Evolutionary conservation across 53 echinoderm and acorn worm genomes (phyloP), one percentile per base, ranked within the genome.

Genomic region (Mesocentrotus franciscanus): DNA sequence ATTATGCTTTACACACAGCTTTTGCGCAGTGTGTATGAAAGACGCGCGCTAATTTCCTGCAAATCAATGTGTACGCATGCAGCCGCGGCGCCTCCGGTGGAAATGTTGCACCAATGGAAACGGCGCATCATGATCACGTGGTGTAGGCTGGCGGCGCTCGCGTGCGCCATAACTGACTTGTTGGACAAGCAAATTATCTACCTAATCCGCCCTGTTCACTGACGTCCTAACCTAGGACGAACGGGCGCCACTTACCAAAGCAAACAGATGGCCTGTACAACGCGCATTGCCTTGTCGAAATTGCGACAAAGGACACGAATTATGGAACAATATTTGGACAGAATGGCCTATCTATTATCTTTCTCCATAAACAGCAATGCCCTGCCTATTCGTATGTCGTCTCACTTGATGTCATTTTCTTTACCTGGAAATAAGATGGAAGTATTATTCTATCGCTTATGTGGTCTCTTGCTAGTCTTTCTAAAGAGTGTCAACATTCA

Each of bases 251-350:
- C 87, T 87, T 87, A 87, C 87, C 15, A 87, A 58, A 57, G 87
- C 87, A 91, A 91, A 91, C 91, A 91, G 91, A 91, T 91, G 91
- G 91, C 36, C 91, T 22, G 32, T 64, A 22, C 61, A 91, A 61
- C 42, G 34, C 30, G 34, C 22, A 91, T 64, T 91, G 91, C 91
- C 91, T 91, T 35, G 32, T 91, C 66, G 13, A 91, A 91, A 64
- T 66, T 39, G 61, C 91, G 66, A 91, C 91, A 91, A 91, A 91
- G 91, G 91, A 61, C 91, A 91, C 61, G 91, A 91, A 91, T 91
- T 64, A 68, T 91, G 62, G 64, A 61, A 64, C 62, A 61, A 91
- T 91, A 66, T 91, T 91, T 91, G 66, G 91, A 91, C 91, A 91
- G 91, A 91, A 61, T 91, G 91, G 66, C 64, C 91, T 35, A 91